Evolutionary conservation across 2,888 invertebrate genomes (phyloP).

Genomic region (Diploptera punctata): DNA sequence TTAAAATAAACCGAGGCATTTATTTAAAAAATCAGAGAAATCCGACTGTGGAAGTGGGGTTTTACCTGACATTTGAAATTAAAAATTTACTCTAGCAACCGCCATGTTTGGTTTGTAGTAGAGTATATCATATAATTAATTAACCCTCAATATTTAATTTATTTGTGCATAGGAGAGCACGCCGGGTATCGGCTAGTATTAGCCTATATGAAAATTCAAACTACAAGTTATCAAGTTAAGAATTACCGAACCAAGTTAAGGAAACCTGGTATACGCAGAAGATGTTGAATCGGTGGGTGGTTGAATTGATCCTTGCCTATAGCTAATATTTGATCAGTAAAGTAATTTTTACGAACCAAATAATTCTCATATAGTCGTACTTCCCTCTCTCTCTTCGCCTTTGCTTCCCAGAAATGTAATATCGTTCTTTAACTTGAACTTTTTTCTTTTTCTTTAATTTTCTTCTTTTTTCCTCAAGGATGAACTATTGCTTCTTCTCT

Average conservation of each 20-base stretch:
- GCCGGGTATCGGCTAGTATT: too few relatives aligned
- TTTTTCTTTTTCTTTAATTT: background rate
- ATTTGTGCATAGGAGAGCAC: too few relatives aligned
- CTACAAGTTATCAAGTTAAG: background rate
- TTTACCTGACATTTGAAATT: too few relatives aligned
- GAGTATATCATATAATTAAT: too few relatives aligned
- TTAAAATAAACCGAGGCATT: too few relatives aligned
- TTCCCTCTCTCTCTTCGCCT: background rate
- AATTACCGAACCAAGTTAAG: background rate
- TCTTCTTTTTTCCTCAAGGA: background rate
- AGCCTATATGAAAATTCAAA: too few relatives aligned
- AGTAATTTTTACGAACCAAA: constrained; percentile 31
- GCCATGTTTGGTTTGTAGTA: too few relatives aligned
- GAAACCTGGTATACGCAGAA: background rate
- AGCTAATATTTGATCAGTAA: constrained; percentile 28
- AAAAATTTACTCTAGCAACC: too few relatives aligned
- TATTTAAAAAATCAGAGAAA: too few relatives aligned
- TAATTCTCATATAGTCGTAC: constrained; percentile 23
- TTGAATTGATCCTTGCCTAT: constrained; percentile 16
- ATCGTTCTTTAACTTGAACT: constrained; percentile 9
- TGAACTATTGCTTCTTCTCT: background rate
- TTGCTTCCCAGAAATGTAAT: constrained; percentile 9
- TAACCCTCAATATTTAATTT: too few relatives aligned
- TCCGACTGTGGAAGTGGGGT: too few relatives aligned
- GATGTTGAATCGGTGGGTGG: background rate